phyloP scores from a whole-genome alignment of 2,797 vertebrate species.

The Clarias pachynema region DNA sequence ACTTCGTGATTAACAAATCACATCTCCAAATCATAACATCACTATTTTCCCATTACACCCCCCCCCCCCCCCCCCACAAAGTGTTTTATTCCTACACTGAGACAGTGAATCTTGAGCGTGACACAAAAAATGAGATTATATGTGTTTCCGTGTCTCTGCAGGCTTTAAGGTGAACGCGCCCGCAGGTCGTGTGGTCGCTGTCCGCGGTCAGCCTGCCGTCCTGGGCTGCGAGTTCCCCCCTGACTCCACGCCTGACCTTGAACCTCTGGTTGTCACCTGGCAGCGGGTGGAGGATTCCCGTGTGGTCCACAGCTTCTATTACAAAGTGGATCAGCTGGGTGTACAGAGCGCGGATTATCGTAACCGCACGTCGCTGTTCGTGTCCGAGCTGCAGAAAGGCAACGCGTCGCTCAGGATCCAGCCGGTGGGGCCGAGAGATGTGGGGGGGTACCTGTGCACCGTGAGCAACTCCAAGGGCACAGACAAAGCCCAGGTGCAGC shows the following conservation, averaged over 20 bases:
- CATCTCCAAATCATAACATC: no score
- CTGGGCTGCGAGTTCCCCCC: slow-evolving; percentile 55
- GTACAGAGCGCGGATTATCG: slow-evolving; percentile 44
- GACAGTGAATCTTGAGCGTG: no score
- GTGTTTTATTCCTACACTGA: no score
- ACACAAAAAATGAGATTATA: no score
- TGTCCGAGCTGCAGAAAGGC: slow-evolving; percentile 52
- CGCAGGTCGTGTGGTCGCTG: slow-evolving; percentile 31
- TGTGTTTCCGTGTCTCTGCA: slow-evolving; percentile 11
- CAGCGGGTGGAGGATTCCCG: slow-evolving; percentile 44
- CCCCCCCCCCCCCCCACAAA: no score
- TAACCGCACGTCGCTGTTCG: slow-evolving; percentile 50
- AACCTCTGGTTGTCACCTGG: slow-evolving; percentile 57
- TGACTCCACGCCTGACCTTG: slow-evolving; percentile 5
- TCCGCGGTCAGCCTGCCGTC: slow-evolving; percentile 37
- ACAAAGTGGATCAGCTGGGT: slow-evolving; percentile 51
- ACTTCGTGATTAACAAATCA: no score
- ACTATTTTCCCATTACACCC: no score
- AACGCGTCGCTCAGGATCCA: slow-evolving; percentile 59
- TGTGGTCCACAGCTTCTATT: slow-evolving; percentile 64
- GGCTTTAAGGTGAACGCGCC: slow-evolving; percentile 52
- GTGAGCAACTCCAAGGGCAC: slow-evolving; percentile 53
- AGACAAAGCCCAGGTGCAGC: slow-evolving; percentile 30
- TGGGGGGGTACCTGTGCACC: slow-evolving; percentile 55
- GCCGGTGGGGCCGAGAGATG: slow-evolving; percentile 38